These are phyloP conservation scores for Myioborus melanocephalus DNA, from an alignment of 2,797 vertebrate species.

Conservation along the genomic window DNA sequence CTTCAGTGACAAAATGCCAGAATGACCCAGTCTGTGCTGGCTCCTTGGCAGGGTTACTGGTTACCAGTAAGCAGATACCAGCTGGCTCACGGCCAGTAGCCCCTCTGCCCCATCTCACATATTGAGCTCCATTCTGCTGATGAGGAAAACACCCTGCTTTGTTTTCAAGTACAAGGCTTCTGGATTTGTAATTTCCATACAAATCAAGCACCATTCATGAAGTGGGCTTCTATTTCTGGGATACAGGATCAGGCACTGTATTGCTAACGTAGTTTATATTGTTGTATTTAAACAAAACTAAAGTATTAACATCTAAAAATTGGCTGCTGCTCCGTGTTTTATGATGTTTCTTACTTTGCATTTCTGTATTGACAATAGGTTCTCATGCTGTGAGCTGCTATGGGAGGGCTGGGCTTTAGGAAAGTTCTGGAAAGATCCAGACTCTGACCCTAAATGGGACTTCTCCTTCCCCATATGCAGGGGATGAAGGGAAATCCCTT, in stretches of 20 bases:
- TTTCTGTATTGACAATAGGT: background rate
- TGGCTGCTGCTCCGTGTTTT: background rate
- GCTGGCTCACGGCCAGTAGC: background rate
- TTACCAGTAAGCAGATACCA: background rate
- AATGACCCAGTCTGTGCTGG: background rate
- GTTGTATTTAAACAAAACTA: constrained; percentile 51
- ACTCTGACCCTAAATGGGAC: background rate
- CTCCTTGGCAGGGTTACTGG: background rate
- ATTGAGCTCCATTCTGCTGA: background rate
- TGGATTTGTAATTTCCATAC: background rate
- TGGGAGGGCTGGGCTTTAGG: background rate
- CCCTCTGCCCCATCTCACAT: background rate
- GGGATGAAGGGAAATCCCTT: background rate
- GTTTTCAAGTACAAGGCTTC: background rate
- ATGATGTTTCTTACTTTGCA: background rate
- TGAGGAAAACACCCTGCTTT: background rate
- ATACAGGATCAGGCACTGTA: constrained; percentile 1
- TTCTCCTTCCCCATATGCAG: background rate
- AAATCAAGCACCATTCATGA: background rate
- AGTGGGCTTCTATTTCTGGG: constrained; percentile 16
- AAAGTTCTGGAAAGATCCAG: background rate
- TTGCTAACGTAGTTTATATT: constrained; percentile 23
- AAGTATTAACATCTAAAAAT: constrained; percentile 59
- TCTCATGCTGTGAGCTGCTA: background rate
- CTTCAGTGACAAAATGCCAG: background rate